Evolutionary conservation across 64 coral and sea anemone species (phyloP), one percentile per base, ranked within the genome.

Genomic region (Stichodactyla helianthus): DNA sequence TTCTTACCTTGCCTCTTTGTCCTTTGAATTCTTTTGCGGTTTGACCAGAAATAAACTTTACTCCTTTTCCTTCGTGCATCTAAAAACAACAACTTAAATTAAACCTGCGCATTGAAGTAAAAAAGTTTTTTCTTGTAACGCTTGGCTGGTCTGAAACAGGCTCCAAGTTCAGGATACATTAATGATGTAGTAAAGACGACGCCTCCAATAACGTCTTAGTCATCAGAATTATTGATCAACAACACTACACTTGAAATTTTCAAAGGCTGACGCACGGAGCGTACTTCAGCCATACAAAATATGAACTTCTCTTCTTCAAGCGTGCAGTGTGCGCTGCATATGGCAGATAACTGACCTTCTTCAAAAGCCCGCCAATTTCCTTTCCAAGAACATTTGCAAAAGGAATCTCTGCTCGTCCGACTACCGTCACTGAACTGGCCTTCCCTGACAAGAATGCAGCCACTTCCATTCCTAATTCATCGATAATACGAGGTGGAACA

Each of bases 1-100:
- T 18, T 10, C 82, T 82, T 85, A 93, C 97, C 77, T 93, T 99
- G 71, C 97, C 90, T 77, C 76, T 67, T 55, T 82, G 52, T 10
- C 97, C 97, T 95, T 95, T 95, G 57, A 99, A 99, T 71, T 94
- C 93, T 79, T 90, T 95, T 18, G 91, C 97, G 35, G 91, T 92
- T 77, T 91, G 89, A 87, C 91, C 90, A 82, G 82, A 90, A 62
- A 90, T 77, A 68, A 99, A 99, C 84, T 95, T 95, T 19, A 95
- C 93, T 62, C 97, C 97, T 88, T 99, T 99, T 17, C 82, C 89
- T 83, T 92, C 88, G 27, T 99, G 97, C 67, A 95, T 62, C 97
- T 99, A 23, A 78, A 22, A 83, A 79, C 71, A 13, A 59, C 28
- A 11, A 74, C 6, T 11, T 0, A 74, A 26, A 74, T 2, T 44